phyloP scores from a whole-genome alignment of 2,888 invertebrate genomes.

The Pollenia labialis region DNA sequence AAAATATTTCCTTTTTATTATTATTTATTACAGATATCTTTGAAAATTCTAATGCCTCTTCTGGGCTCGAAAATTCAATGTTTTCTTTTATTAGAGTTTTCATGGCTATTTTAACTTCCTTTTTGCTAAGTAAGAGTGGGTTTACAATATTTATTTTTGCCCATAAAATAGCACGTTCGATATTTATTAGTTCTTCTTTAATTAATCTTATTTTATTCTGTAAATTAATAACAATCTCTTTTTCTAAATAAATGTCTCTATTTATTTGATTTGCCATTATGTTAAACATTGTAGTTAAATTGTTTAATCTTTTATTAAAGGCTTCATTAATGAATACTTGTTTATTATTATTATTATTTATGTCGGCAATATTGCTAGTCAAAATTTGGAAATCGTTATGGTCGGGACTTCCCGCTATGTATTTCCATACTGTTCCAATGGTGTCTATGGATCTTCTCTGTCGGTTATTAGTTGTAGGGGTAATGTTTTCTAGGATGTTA shows the following conservation, averaged over 20 bases:
- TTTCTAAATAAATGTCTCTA: background rate
- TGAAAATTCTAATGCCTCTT: conserved; percentile 36
- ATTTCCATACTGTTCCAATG: conserved; percentile 1
- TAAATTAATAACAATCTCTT: conserved; percentile 1
- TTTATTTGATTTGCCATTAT: conserved; percentile 17
- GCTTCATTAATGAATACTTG: background rate
- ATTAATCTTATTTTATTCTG: conserved; percentile 14
- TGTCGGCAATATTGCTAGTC: conserved; percentile 2
- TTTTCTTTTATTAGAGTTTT: conserved; percentile 29
- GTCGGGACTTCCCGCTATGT: conserved; percentile 35
- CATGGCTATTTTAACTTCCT: conserved; percentile 34
- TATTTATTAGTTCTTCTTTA: conserved; percentile 36
- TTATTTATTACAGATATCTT: conserved; percentile 26
- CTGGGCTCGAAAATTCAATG: conserved; percentile 30
- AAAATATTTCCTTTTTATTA: conserved; percentile 19
- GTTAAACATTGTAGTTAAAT: conserved; percentile 19
- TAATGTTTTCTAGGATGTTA: conserved; percentile 32
- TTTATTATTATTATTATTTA: no score
- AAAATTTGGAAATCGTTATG: conserved; percentile 15
- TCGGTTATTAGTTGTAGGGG: background rate
- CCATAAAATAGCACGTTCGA: conserved; percentile 25
- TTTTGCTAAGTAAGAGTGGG: conserved; percentile 34
- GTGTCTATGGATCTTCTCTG: conserved; percentile 12
- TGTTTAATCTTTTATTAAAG: conserved; percentile 24
- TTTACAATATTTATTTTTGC: conserved; percentile 39